These are phyloP conservation scores for Drosophila orena DNA, from an alignment of 1,140 invertebrate genomes.

Conservation along the genomic window DNA sequence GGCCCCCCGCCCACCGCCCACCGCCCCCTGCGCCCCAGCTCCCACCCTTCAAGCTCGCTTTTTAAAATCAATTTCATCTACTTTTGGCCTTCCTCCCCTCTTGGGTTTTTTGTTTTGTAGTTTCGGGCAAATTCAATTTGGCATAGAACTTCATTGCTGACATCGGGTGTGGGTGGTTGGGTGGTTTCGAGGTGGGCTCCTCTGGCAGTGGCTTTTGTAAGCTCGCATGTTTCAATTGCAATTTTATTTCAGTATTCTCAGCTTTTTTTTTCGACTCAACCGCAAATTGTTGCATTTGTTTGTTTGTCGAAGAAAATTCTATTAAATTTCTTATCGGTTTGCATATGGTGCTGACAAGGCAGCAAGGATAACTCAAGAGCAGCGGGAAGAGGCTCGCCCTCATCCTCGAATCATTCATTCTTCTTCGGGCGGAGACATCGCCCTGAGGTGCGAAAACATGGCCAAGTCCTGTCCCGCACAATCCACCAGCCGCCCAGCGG, in stretches of 20 bases:
- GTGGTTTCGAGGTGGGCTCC: not conserved
- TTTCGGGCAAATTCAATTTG: slow-evolving; percentile 78
- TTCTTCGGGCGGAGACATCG: slow-evolving; percentile 24
- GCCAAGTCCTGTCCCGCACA: slow-evolving; percentile 33
- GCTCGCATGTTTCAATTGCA: slow-evolving; percentile 70
- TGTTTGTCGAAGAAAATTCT: slow-evolving; percentile 49
- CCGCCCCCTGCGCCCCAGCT: not conserved
- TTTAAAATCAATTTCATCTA: slow-evolving; percentile 83
- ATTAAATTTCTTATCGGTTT: slow-evolving; percentile 60
- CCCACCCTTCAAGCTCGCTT: slow-evolving; percentile 36
- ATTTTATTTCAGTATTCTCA: slow-evolving; percentile 39
- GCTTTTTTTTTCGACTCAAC: slow-evolving; percentile 48
- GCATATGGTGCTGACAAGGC: slow-evolving; percentile 30
- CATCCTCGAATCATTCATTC: slow-evolving; percentile 13
- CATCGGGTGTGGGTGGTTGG: slow-evolving; percentile 6
- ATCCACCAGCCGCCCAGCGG: slow-evolving; percentile 44
- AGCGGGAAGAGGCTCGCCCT: not conserved
- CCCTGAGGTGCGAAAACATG: slow-evolving; percentile 70
- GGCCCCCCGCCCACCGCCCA: not conserved
- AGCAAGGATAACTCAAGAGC: not conserved
- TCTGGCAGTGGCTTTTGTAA: slow-evolving; percentile 28
- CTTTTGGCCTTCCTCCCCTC: slow-evolving; percentile 46
- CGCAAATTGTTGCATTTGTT: slow-evolving; percentile 69
- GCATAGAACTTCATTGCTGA: slow-evolving; percentile 57
- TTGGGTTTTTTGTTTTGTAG: slow-evolving; percentile 64